These are phyloP conservation scores for Caranx ignobilis DNA, from an alignment of 2,113 vertebrate species.

Conservation along the genomic window DNA sequence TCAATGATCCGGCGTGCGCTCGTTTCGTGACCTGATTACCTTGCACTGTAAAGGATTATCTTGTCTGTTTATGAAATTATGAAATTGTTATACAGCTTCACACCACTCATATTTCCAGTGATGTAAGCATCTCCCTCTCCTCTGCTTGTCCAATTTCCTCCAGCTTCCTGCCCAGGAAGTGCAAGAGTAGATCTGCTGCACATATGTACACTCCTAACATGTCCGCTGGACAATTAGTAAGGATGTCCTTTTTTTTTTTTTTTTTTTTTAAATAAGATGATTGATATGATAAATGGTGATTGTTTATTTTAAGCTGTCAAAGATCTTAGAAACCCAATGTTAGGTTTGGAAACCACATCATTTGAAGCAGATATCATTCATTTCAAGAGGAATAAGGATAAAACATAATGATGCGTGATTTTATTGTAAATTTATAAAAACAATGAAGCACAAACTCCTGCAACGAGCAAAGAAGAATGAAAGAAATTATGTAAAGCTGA, in stretches of 20 bases:
- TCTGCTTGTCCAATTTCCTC: constrained; percentile 47
- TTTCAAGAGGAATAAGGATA: neutral
- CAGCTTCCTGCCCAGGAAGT: constrained; percentile 43
- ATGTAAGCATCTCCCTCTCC: constrained; percentile 58
- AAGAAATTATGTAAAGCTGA: neutral
- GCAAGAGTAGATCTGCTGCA: constrained; percentile 54
- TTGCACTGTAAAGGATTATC: constrained; percentile 65
- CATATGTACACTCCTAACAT: constrained; percentile 39
- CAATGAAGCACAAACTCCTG: neutral
- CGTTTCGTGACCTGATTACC: constrained; percentile 69
- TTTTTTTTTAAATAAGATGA: too few species aligned
- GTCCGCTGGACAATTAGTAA: constrained; percentile 19
- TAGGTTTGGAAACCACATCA: neutral
- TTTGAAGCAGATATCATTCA: neutral
- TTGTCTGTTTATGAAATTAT: constrained; percentile 80
- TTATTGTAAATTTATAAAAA: neutral
- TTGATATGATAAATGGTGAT: neutral
- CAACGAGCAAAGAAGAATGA: neutral
- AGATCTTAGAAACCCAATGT: neutral
- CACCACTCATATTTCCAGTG: constrained; percentile 69
- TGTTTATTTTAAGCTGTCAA: constrained; percentile 14
- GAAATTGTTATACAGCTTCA: constrained; percentile 69
- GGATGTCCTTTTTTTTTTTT: neutral
- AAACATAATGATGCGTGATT: neutral
- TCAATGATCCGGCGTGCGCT: constrained; percentile 27